These are phyloP conservation scores for Rhagoletis pomonella DNA, from an alignment of 1,140 invertebrate species.

Conservation along the genomic window DNA sequence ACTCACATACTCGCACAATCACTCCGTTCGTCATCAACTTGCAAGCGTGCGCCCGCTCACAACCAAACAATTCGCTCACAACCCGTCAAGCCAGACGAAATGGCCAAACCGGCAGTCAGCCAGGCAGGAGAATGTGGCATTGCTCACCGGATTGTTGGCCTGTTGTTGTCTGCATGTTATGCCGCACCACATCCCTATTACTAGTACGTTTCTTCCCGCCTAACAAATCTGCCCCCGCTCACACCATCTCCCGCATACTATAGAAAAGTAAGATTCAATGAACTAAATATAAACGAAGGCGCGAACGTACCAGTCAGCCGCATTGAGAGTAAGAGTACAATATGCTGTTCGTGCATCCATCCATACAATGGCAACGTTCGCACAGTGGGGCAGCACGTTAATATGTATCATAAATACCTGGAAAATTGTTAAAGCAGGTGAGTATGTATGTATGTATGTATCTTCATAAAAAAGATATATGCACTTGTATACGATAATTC, in stretches of 20 bases:
- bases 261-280: constrained; percentile 50
- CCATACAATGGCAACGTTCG: not conserved
- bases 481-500: no score
- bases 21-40: constrained; percentile 39
- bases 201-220: constrained; percentile 3
- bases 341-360: not conserved
- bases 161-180: not conserved
- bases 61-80: constrained; percentile 19
- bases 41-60: constrained; percentile 20
- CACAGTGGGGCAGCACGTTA: not conserved
- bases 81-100: constrained; percentile 35
- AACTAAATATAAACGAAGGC: constrained; percentile 53
- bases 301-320: not conserved
- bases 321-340: constrained; percentile 54
- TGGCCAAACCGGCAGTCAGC: constrained; percentile 16
- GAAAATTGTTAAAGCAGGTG: not conserved
- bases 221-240: not conserved
- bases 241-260: not conserved
- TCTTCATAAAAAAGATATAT: no score
- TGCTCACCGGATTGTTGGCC: constrained; percentile 39
- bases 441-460: no score
- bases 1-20: constrained; percentile 17
- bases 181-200: not conserved
- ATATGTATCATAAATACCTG: no score
- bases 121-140: constrained; percentile 23